Percentiles rank a stretch among this genome's conserved stretches.
phyloP scores from a whole-genome alignment of 2,113 vertebrate genomes.

The Phalacrocorax brasilianus region DNA sequence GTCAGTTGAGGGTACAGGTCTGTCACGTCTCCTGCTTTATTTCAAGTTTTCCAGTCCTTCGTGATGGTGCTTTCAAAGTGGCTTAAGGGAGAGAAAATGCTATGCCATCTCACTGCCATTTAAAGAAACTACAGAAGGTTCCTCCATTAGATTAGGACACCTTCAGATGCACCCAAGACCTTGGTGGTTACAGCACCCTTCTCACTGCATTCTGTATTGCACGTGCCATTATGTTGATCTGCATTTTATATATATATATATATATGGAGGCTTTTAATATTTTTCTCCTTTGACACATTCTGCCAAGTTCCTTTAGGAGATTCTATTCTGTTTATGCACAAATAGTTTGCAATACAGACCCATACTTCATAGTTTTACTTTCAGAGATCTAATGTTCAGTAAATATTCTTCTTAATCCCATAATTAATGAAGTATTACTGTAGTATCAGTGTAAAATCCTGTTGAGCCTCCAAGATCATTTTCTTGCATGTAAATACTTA shows the following conservation, averaged over 20 bases:
- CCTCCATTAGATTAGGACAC: background rate
- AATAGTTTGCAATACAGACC: background rate
- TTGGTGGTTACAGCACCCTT: background rate
- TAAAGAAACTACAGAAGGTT: background rate
- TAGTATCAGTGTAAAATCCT: background rate
- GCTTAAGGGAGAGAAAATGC: background rate
- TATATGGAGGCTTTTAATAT: background rate
- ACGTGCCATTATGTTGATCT: background rate
- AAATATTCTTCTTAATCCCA: background rate
- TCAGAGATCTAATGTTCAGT: background rate
- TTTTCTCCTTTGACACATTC: background rate
- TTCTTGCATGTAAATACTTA: background rate
- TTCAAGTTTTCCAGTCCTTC: background rate
- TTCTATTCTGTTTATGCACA: background rate
- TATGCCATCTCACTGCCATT: background rate
- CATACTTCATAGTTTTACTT: background rate
- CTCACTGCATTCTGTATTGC: background rate
- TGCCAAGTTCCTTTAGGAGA: background rate
- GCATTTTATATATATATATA: background rate
- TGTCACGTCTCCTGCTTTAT: background rate
- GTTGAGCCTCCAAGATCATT: background rate
- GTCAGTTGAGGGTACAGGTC: background rate
- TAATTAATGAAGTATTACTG: background rate
- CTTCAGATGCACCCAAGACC: background rate
- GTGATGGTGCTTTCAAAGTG: background rate